Base-by-base conservation (phyloP, 35 echinoderm and acorn worm genomes). In the Strongylocentrotus purpuratus region DNA sequence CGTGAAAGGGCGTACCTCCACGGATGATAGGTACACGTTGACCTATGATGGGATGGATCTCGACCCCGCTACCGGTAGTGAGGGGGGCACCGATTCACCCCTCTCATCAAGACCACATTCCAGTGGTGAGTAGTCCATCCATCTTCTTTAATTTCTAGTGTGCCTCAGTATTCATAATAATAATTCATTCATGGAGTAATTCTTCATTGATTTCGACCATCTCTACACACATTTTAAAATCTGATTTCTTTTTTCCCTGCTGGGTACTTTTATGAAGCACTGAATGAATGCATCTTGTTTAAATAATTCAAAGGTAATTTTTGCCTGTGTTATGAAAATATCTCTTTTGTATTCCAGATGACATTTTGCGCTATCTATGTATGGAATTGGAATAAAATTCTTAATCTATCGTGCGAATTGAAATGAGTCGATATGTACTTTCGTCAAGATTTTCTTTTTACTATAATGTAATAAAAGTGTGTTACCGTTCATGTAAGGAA, bases 11-110 rank as follows among this genome's bases (percentile, higher is more conserved):
- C 95, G 97, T 31, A 96, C 97, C 18, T 94, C 97, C 2, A 86
- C 96, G 17, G 92, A 94, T 5, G 97, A 98, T 86, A 92, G 97
- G 60, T 98, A 98, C 61, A 97, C 96, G 0, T 85, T 98, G 35
- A 96, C 96, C 7, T 98, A 98, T 47, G 97, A 94, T 28, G 88
- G 93, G 33, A 86, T 85, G 35, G 94, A 94, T 31, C 86, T 94
- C 33, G 94, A 65, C n/a, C 88, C 96, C 1, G 52, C 87, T 48
- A 94, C 94, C n/a, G 91, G 91, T 13, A 93, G 91, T 28, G 91
- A 93, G 48, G 91, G 47, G 91, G 91, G 48, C 91, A 58, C 45
- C 4, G 45, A 47, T 46, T 93, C 91, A 31, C 91, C 91, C 91
- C 25, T 31, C 46, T 6, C 48, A 31, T 93, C 91, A 0, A 47